phyloP scores from a whole-genome alignment of 1,140 invertebrate species.

The Venustaconcha ellipsiformis region DNA sequence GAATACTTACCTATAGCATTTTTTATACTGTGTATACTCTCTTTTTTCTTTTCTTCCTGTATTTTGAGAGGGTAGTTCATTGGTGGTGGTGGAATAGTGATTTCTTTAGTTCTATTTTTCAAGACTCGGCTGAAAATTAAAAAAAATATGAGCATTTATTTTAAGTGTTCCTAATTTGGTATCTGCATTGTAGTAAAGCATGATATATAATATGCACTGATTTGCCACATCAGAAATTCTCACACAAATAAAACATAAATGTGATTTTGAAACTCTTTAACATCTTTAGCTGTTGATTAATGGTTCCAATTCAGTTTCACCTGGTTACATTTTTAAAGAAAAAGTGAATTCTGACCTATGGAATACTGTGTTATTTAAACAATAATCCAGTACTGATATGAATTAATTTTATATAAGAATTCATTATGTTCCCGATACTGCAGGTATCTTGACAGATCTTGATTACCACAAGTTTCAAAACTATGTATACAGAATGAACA shows the following conservation, averaged over 20 bases:
- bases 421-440: no score
- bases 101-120: slow-evolving; percentile 61
- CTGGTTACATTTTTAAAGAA: neutral
- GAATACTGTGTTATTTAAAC: no score
- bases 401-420: no score
- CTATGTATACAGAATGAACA: no score
- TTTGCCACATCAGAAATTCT: neutral
- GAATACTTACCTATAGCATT: slow-evolving; percentile 63
- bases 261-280: neutral
- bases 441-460: no score
- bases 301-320: slow-evolving; percentile 1
- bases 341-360: no score
- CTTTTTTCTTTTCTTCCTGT: slow-evolving; percentile 52
- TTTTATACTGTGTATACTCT: slow-evolving; percentile 64
- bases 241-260: neutral
- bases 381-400: no score
- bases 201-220: neutral
- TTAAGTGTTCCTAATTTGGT: neutral
- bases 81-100: slow-evolving; percentile 39
- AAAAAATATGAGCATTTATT: neutral
- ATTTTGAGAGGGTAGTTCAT: slow-evolving; percentile 63
- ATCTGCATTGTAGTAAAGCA: neutral
- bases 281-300: neutral
- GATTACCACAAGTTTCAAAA: no score
- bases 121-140: slow-evolving; percentile 58